Evolutionary conservation across 2,113 vertebrate genomes (phyloP), one percentile per base, ranked within the genome.

Genomic region (Corynorhinus townsendii): DNA sequence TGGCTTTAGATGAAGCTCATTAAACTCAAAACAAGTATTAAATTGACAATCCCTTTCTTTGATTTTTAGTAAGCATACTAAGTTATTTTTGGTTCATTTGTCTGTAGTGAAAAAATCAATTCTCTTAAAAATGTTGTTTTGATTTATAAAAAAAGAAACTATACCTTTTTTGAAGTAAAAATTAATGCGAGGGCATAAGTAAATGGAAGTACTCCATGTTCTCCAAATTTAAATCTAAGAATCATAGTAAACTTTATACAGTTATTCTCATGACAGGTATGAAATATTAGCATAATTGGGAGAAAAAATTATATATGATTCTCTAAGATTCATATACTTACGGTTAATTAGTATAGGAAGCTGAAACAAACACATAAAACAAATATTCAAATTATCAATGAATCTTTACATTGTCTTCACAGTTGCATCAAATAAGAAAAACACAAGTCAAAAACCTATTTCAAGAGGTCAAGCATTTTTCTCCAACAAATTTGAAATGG

Each of bases 401-500:
- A 83, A 84, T 71, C 33, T 59, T 43, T 83, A 77, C 7, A 90
- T 75, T 59, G 16, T 52, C 11, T 49, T 71, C 64, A 80, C 8
- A 93, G 40, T 43, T 35, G 11, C 28, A 86, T 84, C 86, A 84
- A 90, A 45, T 71, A 45, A 89, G 47, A 89, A 95, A 96, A 94
- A 89, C 30, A 2, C 11, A 80, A 16, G 38, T 77, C 22, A 95
- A 94, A 94, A 94, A 71, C 40, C 26, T 71, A 0, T 56, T n/a
- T 68, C 22, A 71, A 73, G 17, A 95, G 54, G 49, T 52, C 68
- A 89, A 91, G 15, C 1, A 86, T 72, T 93, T 91, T 96, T 66
- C 47, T 89, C n/a, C 83, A 80, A 69, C 43, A 83, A 91, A 90
- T 69, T 80, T 93, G 54, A 96, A 88, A 72, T 83, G 66, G 24